Evolutionary conservation across 2,113 vertebrate genomes (phyloP).

Genomic region (Rhea americana): DNA sequence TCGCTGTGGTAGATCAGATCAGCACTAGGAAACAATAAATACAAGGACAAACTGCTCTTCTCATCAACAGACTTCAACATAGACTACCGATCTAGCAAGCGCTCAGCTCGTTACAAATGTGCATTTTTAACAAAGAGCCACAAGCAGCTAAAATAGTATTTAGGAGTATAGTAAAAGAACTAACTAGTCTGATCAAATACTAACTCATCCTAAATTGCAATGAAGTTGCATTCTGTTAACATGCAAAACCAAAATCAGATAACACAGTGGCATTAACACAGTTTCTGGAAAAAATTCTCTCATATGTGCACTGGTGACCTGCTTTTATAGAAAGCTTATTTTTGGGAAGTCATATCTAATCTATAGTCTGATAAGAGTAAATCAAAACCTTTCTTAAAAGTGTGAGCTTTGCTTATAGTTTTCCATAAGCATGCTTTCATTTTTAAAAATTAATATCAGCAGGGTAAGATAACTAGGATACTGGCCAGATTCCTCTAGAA

Average conservation of each 20-base stretch:
- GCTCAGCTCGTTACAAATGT: neutral
- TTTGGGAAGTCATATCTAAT: conserved; percentile 55
- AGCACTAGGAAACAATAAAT: neutral
- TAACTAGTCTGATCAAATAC: neutral
- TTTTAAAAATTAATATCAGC: neutral
- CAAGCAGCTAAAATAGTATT: neutral
- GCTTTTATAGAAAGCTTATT: conserved; percentile 25
- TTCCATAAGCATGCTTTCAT: neutral
- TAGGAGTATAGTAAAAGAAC: neutral
- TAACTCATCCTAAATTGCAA: neutral
- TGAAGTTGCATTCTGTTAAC: neutral
- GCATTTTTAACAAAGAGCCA: neutral
- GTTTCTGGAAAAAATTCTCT: conserved; percentile 25
- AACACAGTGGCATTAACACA: neutral
- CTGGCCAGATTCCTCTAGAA: neutral
- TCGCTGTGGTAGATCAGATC: neutral
- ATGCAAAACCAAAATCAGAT: neutral
- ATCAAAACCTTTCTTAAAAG: conserved; percentile 18
- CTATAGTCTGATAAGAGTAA: conserved; percentile 58
- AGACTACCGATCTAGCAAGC: neutral
- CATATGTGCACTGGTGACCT: conserved; percentile 38
- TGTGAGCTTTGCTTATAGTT: conserved; percentile 2
- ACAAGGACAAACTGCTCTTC: conserved; percentile 1
- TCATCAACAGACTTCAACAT: neutral
- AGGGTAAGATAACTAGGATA: neutral